Conservation (phyloP, 2,888 invertebrate genomes). For the Orchesellides sinensis region DNA sequence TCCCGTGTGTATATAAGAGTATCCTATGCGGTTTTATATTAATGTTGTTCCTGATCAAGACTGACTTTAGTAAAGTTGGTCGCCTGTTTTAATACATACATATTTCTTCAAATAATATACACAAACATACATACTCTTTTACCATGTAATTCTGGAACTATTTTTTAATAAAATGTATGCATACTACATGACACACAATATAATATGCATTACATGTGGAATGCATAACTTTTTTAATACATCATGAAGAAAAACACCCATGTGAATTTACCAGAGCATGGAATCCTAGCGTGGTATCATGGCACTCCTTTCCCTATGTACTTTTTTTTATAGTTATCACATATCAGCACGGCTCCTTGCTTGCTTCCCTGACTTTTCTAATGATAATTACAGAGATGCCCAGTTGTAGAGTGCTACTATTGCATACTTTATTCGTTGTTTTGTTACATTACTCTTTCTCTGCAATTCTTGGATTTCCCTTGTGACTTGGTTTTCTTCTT, state of each 20-base stretch:
- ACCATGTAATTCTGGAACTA: neutral
- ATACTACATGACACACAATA: neutral
- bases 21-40: neutral
- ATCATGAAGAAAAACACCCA: neutral
- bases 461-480: constrained; percentile 43
- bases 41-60: no score
- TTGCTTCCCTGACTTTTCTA: constrained; percentile 61
- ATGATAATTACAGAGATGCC: constrained; percentile 72
- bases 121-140: neutral
- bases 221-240: neutral
- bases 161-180: neutral
- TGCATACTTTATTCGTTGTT: neutral
- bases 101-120: no score
- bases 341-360: constrained; percentile 29
- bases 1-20: neutral
- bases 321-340: neutral
- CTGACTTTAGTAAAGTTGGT: no score
- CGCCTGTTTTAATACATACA: no score
- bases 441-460: neutral
- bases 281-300: constrained; percentile 32
- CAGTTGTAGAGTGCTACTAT: neutral
- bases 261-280: constrained; percentile 59
- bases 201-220: neutral
- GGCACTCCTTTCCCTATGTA: constrained; percentile 43
- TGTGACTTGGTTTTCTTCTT: constrained; percentile 48